phyloP scores from a whole-genome alignment of 2,888 invertebrate genomes.

The Neria commutata region DNA sequence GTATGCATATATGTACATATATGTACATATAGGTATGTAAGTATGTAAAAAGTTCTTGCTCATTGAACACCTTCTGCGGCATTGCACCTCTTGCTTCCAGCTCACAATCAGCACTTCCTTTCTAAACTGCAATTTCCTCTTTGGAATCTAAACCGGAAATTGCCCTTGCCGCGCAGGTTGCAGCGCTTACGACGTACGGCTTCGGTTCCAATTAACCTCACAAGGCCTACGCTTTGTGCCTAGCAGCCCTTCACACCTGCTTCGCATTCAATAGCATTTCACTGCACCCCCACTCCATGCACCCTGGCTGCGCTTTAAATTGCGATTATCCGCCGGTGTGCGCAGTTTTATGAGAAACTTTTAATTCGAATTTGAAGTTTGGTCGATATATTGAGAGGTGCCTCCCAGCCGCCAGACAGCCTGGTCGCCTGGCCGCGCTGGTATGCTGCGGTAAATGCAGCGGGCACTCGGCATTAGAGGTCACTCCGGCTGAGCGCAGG shows the following conservation, averaged over 20 bases:
- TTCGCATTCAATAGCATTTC: slow-evolving; percentile 18
- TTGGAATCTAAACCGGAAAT: too few relatives aligned
- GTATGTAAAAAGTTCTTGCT: not conserved
- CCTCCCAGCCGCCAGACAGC: not conserved
- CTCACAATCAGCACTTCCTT: too few relatives aligned
- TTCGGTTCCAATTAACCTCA: not conserved
- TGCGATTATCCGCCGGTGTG: slow-evolving; percentile 32
- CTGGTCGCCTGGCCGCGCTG: too few relatives aligned
- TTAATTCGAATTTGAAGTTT: slow-evolving; percentile 58
- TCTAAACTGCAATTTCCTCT: too few relatives aligned
- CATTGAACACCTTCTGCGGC: not conserved
- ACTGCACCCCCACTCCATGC: slow-evolving; percentile 40
- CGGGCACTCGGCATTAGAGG: slow-evolving; percentile 38
- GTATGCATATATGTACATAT: not conserved
- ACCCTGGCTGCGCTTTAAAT: slow-evolving; percentile 24
- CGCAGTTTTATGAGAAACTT: slow-evolving; percentile 43
- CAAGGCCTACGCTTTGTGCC: not conserved
- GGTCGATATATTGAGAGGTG: slow-evolving; percentile 56
- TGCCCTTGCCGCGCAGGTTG: not conserved
- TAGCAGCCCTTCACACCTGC: not conserved
- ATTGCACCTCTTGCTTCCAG: too few relatives aligned
- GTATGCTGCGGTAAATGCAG: slow-evolving; percentile 25
- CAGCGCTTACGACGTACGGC: not conserved
- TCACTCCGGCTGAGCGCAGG: slow-evolving; percentile 32
- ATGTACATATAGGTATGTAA: too few relatives aligned